These are phyloP conservation scores for Orgyia antiqua DNA, from an alignment of 2,888 invertebrate species.

Conservation along the genomic window DNA sequence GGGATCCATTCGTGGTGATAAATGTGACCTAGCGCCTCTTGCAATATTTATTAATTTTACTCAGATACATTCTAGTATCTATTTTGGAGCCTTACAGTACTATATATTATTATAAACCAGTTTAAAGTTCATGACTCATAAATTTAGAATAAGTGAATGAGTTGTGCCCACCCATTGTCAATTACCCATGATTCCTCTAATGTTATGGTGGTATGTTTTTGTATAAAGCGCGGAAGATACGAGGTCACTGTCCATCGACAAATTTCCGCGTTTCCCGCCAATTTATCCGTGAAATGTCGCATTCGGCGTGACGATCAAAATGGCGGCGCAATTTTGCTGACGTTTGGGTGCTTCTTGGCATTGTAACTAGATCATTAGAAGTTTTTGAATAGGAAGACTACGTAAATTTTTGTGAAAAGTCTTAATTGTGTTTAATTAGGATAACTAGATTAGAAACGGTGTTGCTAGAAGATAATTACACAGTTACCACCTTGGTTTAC, in stretches of 20 bases:
- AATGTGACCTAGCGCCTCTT: too few species aligned
- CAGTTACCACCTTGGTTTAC: too few species aligned
- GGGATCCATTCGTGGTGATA: too few species aligned
- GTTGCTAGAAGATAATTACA: too few species aligned
- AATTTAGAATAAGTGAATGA: too few species aligned
- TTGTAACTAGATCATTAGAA: conserved; percentile 5
- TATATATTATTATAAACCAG: too few species aligned
- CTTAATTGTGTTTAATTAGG: conserved; percentile 6
- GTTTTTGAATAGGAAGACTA: conserved; percentile 7
- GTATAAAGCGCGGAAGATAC: conserved; percentile 40
- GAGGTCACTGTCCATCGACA: conserved; percentile 28
- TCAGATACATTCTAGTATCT: too few species aligned
- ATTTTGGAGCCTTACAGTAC: too few species aligned
- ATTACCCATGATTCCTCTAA: conserved; percentile 32
- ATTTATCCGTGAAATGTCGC: conserved; percentile 38
- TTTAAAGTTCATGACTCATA: too few species aligned
- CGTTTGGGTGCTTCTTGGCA: conserved; percentile 28
- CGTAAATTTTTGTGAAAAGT: neutral
- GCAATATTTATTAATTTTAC: too few species aligned
- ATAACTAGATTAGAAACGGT: too few species aligned
- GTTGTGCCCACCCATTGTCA: too few species aligned
- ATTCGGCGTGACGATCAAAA: conserved; percentile 31
- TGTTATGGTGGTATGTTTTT: conserved; percentile 33
- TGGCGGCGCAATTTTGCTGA: conserved; percentile 23
- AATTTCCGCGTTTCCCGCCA: conserved; percentile 45